Conservation (phyloP, 1,140 invertebrate species). For the Elymnias hypermnestra region DNA sequence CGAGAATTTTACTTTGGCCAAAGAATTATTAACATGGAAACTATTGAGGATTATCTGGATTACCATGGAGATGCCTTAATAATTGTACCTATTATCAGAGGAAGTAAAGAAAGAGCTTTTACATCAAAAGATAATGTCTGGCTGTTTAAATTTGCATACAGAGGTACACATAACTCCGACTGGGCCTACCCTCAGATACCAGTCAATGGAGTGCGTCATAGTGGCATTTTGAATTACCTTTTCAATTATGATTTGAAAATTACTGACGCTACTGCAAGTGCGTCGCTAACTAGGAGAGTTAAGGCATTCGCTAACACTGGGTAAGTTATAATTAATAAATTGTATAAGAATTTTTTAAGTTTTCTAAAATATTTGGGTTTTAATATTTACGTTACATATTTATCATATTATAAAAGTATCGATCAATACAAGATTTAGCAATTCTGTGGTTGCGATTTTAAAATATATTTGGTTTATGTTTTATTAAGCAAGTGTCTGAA, state of each 20-base stretch:
- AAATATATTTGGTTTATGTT: no score
- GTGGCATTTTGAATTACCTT: conserved; percentile 45
- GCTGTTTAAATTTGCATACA: conserved; percentile 44
- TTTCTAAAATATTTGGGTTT: no score
- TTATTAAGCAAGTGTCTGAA: no score
- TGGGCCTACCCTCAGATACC: conserved; percentile 49
- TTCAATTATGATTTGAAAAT: conserved; percentile 42
- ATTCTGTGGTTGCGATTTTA: no score
- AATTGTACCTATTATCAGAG: conserved; percentile 40
- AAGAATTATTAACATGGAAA: conserved; percentile 38
- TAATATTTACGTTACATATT: no score
- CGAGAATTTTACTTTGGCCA: conserved; percentile 49
- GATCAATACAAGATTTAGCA: no score
- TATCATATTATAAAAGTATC: no score
- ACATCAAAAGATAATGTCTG: conserved; percentile 39
- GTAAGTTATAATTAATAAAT: conserved; percentile 29
- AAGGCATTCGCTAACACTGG: conserved; percentile 37
- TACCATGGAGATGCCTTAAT: conserved; percentile 54
- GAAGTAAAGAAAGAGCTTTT: conserved; percentile 35
- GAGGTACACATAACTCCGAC: conserved; percentile 39
- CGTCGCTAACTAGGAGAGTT: conserved; percentile 30
- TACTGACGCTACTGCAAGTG: conserved; percentile 23
- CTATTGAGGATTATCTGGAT: conserved; percentile 54
- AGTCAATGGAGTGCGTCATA: conserved; percentile 44
- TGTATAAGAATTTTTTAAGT: no score